Conservation (phyloP, 2,888 invertebrate genomes). For the Melikaiella ostensackeni region DNA sequence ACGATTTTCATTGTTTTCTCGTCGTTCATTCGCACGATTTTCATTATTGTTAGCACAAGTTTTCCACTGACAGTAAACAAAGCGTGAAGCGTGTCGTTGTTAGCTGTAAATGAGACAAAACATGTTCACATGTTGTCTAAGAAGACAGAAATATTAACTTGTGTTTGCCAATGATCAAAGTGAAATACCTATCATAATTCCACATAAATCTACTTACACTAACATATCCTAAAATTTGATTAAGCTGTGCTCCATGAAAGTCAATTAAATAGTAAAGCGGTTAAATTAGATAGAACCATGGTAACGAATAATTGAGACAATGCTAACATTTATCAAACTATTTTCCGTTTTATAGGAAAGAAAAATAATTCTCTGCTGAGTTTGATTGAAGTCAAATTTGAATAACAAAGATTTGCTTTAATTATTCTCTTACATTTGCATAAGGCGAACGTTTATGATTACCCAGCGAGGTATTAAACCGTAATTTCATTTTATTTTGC, state of each 20-base stretch:
- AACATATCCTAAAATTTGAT: slow-evolving; percentile 1
- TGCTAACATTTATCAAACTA: background rate
- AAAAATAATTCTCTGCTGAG: background rate
- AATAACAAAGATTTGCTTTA: background rate
- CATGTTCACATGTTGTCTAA: background rate
- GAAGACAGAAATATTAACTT: background rate
- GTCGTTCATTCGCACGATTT: slow-evolving; percentile 23
- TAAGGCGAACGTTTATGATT: background rate
- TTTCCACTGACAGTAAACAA: background rate
- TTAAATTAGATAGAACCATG: slow-evolving; percentile 10
- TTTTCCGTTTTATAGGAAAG: background rate
- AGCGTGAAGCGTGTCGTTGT: slow-evolving; percentile 24
- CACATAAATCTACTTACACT: background rate
- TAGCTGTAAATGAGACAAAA: slow-evolving; percentile 8
- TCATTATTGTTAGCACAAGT: slow-evolving; percentile 13
- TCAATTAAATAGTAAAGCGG: slow-evolving; percentile 8
- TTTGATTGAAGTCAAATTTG: background rate
- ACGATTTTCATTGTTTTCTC: background rate
- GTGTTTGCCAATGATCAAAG: background rate
- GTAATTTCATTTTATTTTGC: background rate
- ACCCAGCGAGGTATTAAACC: background rate
- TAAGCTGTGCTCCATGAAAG: background rate
- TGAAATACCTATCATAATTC: background rate
- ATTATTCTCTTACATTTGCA: background rate
- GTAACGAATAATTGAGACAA: background rate